Percentiles rank a stretch among this genome's conserved stretches.
phyloP scores from a whole-genome alignment of 2,113 vertebrate species.

The Mus musculus region DNA sequence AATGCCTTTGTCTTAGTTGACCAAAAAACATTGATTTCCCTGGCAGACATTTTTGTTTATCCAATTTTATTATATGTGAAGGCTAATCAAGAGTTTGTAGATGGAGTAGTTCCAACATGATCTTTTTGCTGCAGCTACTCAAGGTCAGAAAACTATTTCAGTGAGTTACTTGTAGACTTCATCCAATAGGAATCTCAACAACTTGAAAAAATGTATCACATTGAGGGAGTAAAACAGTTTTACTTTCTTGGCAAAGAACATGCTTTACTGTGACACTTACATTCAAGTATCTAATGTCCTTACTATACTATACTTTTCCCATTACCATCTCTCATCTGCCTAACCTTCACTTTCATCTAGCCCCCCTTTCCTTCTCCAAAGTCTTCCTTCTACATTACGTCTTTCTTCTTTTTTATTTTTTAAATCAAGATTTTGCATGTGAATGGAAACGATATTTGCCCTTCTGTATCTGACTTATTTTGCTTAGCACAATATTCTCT shows the following conservation, averaged over 20 bases:
- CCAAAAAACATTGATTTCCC: not conserved
- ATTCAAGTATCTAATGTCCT: not conserved
- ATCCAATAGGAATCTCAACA: not conserved
- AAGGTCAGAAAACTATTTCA: not conserved
- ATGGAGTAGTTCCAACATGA: not conserved
- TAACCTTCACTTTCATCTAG: not conserved
- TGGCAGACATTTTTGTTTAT: not conserved
- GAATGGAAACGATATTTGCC: not conserved
- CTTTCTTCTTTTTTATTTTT: no score
- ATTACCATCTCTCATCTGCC: not conserved
- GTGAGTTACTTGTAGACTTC: not conserved
- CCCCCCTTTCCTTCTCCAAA: fast-evolving
- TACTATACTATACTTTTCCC: not conserved
- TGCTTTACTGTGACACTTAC: not conserved
- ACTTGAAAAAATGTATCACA: not conserved
- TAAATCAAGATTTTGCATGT: not conserved
- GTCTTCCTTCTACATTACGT: no score
- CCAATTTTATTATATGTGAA: not conserved
- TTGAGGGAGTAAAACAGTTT: not conserved
- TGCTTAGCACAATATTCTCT: not conserved
- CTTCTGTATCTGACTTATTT: not conserved
- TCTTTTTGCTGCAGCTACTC: not conserved
- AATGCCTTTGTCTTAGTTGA: not conserved
- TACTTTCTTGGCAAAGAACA: not conserved
- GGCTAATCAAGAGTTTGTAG: not conserved